Conservation (phyloP, 2,888 invertebrate species). For the Spilarctia lutea region DNA sequence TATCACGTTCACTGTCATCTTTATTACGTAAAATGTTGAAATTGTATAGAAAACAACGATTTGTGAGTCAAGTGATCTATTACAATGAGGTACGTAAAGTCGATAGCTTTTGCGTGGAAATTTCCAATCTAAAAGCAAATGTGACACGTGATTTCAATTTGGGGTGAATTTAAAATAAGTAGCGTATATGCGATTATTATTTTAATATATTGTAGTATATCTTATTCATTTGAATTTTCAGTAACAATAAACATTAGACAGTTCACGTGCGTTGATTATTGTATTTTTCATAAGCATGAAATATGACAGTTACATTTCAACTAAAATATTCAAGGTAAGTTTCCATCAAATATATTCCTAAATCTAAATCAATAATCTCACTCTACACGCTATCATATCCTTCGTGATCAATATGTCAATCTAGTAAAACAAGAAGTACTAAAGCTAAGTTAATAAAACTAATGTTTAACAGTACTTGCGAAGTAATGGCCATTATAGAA, state of each 20-base stretch:
- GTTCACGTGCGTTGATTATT: conserved; percentile 14
- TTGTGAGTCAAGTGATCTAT: not conserved
- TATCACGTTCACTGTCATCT: not conserved
- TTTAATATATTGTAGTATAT: conserved; percentile 13
- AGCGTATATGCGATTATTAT: conserved; percentile 5
- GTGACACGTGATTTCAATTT: conserved; percentile 13
- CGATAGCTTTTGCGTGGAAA: not conserved
- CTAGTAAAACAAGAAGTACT: not conserved
- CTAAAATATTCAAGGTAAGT: not conserved
- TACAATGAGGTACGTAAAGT: not conserved
- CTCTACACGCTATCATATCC: not conserved
- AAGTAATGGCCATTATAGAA: no score
- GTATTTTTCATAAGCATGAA: not conserved
- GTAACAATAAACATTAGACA: conserved; percentile 19
- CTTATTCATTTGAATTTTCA: conserved; percentile 7
- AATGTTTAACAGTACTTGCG: not conserved
- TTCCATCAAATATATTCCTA: not conserved
- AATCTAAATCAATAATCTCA: not conserved
- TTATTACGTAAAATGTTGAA: not conserved
- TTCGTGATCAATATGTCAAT: not conserved
- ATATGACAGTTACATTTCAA: not conserved
- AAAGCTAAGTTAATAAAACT: not conserved
- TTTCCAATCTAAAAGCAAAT: conserved; percentile 4
- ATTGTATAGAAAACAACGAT: not conserved
- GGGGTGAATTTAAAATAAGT: conserved; percentile 17